phyloP scores from a whole-genome alignment of 2,888 invertebrate species.

The Rhopalosiphum nymphaeae region DNA sequence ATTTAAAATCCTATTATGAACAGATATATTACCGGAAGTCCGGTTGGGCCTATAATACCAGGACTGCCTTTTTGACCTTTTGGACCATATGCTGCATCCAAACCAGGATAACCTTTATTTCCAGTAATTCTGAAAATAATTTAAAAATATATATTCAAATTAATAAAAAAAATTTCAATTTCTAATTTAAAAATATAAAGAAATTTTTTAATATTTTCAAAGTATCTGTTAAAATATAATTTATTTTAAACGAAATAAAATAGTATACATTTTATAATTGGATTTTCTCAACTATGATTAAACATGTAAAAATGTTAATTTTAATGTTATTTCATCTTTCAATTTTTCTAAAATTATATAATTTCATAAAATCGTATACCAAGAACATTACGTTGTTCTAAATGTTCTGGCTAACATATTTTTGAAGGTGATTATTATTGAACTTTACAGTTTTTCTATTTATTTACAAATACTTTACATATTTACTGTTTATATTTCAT shows the following conservation, averaged over 20 bases:
- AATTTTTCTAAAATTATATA: not conserved
- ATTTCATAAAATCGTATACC: not conserved
- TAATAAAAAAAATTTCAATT: not conserved
- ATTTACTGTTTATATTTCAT: conserved; percentile 44
- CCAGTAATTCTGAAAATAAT: conserved; percentile 70
- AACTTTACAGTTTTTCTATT: not conserved
- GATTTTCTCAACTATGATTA: not conserved
- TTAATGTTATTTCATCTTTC: not conserved
- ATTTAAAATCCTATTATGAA: not conserved
- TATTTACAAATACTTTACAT: not conserved
- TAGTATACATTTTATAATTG: not conserved
- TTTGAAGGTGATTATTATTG: not conserved
- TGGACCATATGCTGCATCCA: conserved; percentile 69
- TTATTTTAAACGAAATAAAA: conserved; percentile 66
- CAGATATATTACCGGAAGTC: conserved; percentile 8
- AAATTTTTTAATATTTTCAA: not conserved
- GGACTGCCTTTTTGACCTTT: conserved; percentile 71
- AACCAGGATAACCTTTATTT: conserved; percentile 71
- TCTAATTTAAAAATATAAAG: not conserved
- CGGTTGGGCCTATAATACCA: conserved; percentile 70
- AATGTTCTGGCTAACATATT: not conserved
- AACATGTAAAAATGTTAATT: not conserved
- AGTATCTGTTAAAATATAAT: not conserved
- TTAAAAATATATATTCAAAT: not conserved
- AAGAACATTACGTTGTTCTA: not conserved